phyloP scores from a whole-genome alignment of 2,888 invertebrate genomes.

The Labia minor region DNA sequence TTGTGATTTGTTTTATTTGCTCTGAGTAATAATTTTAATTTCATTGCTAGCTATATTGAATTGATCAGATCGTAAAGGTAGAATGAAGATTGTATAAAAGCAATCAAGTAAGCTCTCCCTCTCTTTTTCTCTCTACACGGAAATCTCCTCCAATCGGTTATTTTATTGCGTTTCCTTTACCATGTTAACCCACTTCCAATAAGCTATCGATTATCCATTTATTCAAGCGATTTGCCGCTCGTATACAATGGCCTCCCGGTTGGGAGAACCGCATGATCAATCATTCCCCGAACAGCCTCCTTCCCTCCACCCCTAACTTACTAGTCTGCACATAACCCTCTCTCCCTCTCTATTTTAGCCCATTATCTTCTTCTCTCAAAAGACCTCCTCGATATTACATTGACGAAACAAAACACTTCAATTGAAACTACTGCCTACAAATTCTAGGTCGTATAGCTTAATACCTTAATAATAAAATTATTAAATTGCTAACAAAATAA shows the following conservation, averaged over 20 bases:
- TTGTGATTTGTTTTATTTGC: no score
- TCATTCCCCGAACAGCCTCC: not conserved
- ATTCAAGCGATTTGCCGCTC: slow-evolving; percentile 5
- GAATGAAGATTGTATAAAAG: slow-evolving; percentile 9
- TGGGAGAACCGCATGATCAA: slow-evolving; percentile 3
- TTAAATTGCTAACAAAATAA: no score
- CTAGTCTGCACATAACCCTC: not conserved
- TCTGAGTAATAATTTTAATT: no score
- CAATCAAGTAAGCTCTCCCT: not conserved
- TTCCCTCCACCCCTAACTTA: not conserved
- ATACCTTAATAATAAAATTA: no score
- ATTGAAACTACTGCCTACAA: no score
- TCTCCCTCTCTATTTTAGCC: no score
- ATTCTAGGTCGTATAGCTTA: no score
- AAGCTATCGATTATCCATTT: slow-evolving; percentile 13
- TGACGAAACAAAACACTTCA: not conserved
- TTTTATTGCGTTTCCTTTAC: slow-evolving; percentile 13
- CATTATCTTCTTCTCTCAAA: slow-evolving; percentile 3
- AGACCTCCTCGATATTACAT: not conserved
- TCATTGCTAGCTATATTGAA: no score
- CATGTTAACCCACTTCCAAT: slow-evolving; percentile 13
- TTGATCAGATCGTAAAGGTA: no score
- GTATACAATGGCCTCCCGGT: slow-evolving; percentile 8
- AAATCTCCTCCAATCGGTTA: slow-evolving; percentile 1
- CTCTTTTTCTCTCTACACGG: no score